Evolutionary conservation across 2,797 vertebrate species (phyloP).

Genomic region (Phataginus tetradactyla): DNA sequence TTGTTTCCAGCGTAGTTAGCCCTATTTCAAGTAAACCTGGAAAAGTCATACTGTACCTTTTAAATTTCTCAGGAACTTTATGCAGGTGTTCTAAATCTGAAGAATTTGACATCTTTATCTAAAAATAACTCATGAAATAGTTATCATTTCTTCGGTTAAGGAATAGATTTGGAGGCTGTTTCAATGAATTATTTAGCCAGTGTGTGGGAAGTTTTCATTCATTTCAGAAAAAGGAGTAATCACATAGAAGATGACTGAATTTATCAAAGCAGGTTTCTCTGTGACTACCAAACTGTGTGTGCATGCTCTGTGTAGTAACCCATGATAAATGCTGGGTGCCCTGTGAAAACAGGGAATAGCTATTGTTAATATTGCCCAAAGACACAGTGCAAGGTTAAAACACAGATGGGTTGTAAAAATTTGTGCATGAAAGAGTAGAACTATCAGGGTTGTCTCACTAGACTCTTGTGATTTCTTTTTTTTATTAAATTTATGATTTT

Average conservation of each 20-base stretch:
- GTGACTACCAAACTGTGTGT: neutral
- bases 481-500: neutral
- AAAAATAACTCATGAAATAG: neutral
- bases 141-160: conserved; percentile 44
- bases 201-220: conserved; percentile 28
- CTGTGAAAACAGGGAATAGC: no score
- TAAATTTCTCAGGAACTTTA: neutral
- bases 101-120: conserved; percentile 29
- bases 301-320: neutral
- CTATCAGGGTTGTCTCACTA: neutral
- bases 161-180: conserved; percentile 19
- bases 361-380: neutral
- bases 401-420: neutral
- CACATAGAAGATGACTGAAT: neutral
- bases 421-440: neutral
- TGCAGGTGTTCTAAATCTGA: neutral
- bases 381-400: neutral
- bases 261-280: neutral
- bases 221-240: conserved; percentile 7
- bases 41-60: neutral
- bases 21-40: neutral
- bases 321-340: accelerated
- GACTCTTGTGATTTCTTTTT: conserved; percentile 7
- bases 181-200: conserved; percentile 59
- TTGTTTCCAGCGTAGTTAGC: neutral